Evolutionary conservation across 2,888 invertebrate genomes (phyloP).

Genomic region (Diarsia brunnea): DNA sequence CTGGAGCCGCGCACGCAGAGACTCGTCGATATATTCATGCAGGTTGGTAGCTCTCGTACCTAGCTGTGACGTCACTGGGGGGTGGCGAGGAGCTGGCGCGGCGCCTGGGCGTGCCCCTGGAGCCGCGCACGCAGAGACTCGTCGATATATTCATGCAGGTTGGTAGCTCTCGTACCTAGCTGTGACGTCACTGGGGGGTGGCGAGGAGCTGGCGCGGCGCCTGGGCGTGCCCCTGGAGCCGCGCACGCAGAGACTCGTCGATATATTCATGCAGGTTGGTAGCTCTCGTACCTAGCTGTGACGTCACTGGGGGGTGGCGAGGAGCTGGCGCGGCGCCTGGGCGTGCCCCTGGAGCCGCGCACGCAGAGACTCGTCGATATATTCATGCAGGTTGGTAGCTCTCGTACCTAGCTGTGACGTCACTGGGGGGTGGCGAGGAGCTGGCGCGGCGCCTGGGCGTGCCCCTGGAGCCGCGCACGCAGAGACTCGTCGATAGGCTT

Average conservation of each 20-base stretch:
- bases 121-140: neutral
- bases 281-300: neutral
- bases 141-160: slow-evolving; percentile 1
- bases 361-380: neutral
- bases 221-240: slow-evolving; percentile 88
- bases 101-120: slow-evolving; percentile 82
- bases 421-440: slow-evolving; percentile 39
- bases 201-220: slow-evolving; percentile 1
- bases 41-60: slow-evolving; percentile 83
- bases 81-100: slow-evolving; percentile 86
- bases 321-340: slow-evolving; percentile 78
- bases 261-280: neutral
- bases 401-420: neutral
- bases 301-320: slow-evolving; percentile 40
- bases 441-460: slow-evolving; percentile 82
- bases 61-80: slow-evolving; percentile 1
- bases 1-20: slow-evolving; percentile 89
- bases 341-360: neutral
- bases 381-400: slow-evolving; percentile 11
- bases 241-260: slow-evolving; percentile 89
- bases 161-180: neutral
- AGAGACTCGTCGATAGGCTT: slow-evolving; percentile 92
- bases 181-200: neutral
- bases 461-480: slow-evolving; percentile 85
- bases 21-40: slow-evolving; percentile 92